Percentiles rank a stretch among this genome's conserved stretches.
Conservation (phyloP, 1,140 invertebrate species). For the Temnothorax curvispinosus region DNA sequence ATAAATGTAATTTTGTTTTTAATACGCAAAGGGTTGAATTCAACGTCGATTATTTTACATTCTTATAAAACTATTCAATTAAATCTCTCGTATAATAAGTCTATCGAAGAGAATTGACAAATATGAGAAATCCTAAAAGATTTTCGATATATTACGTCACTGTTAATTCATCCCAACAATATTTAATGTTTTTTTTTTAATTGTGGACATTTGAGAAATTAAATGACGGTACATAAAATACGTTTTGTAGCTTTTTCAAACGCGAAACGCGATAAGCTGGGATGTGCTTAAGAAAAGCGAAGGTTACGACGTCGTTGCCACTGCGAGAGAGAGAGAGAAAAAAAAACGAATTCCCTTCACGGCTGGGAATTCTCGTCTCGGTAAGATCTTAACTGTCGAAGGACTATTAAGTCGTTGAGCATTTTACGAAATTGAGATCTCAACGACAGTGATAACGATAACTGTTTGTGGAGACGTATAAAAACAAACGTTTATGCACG, state of each 20-base stretch:
- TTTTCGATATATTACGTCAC: background rate
- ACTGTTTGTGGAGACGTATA: background rate
- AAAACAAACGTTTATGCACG: conserved; percentile 42
- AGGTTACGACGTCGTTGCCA: conserved; percentile 39
- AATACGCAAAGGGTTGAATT: background rate
- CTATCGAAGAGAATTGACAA: background rate
- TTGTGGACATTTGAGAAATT: conserved; percentile 30
- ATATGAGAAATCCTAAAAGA: background rate
- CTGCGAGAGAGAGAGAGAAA: no score
- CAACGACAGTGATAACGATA: conserved; percentile 45
- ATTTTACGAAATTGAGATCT: conserved; percentile 46
- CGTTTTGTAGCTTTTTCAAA: background rate
- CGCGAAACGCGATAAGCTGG: conserved; percentile 5
- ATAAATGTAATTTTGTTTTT: background rate
- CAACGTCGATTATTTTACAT: background rate
- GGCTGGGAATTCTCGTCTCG: background rate
- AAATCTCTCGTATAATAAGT: background rate
- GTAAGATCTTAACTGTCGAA: conserved; percentile 50
- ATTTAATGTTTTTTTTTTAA: background rate
- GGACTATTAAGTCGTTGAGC: conserved; percentile 35
- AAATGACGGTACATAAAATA: conserved; percentile 3
- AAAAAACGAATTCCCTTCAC: background rate
- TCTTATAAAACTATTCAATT: background rate
- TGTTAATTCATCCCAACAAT: background rate
- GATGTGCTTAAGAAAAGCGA: conserved; percentile 22